Conservation (phyloP, 2,113 vertebrate genomes). For the Apus apus region DNA sequence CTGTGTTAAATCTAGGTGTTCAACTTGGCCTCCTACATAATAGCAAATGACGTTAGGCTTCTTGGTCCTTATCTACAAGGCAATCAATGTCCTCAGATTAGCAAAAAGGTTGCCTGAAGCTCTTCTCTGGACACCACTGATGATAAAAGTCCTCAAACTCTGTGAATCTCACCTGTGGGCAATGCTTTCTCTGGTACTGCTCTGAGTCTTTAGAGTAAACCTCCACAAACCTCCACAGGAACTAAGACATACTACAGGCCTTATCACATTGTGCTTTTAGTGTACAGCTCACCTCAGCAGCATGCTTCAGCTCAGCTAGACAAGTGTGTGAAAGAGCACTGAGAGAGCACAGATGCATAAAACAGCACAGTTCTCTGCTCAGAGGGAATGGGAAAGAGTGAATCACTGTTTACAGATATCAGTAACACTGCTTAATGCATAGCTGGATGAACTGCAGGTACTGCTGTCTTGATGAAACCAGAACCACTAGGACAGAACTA, state of each 20-base stretch:
- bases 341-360: background rate
- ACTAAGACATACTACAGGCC: background rate
- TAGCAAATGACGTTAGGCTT: background rate
- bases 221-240: background rate
- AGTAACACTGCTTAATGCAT: background rate
- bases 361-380: background rate
- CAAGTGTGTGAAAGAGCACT: background rate
- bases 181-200: background rate
- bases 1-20: background rate
- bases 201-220: background rate
- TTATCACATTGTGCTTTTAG: background rate
- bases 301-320: background rate
- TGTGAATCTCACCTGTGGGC: background rate
- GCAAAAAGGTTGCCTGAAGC: background rate
- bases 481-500: background rate
- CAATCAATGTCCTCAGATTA: background rate
- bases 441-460: background rate
- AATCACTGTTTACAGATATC: background rate
- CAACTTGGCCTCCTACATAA: background rate
- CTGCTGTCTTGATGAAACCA: background rate
- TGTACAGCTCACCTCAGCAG: background rate
- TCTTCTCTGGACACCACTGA: background rate
- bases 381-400: background rate
- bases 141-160: background rate
- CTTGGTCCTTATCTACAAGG: background rate